Evolutionary conservation across 2,888 invertebrate genomes (phyloP), one percentile per base, ranked within the genome.

Genomic region (Phragmatobia fuliginosa): DNA sequence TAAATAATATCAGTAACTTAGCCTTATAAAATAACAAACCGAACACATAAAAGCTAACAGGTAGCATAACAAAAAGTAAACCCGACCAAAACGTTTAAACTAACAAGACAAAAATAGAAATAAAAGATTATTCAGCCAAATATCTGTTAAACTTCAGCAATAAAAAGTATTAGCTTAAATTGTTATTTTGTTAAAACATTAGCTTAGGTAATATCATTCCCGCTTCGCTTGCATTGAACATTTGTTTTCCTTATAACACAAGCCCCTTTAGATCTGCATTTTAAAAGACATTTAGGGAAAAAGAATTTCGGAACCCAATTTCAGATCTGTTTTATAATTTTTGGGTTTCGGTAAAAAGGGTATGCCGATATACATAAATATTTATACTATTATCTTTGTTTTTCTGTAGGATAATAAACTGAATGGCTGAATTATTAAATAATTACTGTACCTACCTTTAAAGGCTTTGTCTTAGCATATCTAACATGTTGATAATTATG

Each of bases 171-270:
- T 80, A 81, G 71, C 69, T 74, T 66, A 75, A 81, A 80, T 74
- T 81, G 79, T 81, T 81, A 80, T 80, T 80, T 81, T 74, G 79
- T 77, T 70, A 72, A 70, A 62, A 67, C 70, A 70, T 81, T 80
- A 72, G 36, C 66, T 60, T 45, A 63, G 77, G 77, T 78, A 77
- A 77, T 80, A 80, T 75, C 32, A 68, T 78, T 76, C 32, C 58
- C 64, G 38, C 67, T 71, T 74, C 73, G 52, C 56, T 68, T 45
- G 49, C 36, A 28, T 49, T 33, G 32, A 52, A 64, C 67, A 60
- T 71, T 71, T 67, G 71, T 67, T 60, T 64, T 64, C 41, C 45
- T 70, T 63, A 58, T 56, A 66, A 58, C 28, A 49, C n/a, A 28
- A 63, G 60, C 60, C 28, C 61, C 41, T 65, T 56, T 66, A 65